A percentile compares a stretch with the other conserved stretches of the same genome.
Conservation (phyloP, 2,888 invertebrate species). For the Cordilura impudica region DNA sequence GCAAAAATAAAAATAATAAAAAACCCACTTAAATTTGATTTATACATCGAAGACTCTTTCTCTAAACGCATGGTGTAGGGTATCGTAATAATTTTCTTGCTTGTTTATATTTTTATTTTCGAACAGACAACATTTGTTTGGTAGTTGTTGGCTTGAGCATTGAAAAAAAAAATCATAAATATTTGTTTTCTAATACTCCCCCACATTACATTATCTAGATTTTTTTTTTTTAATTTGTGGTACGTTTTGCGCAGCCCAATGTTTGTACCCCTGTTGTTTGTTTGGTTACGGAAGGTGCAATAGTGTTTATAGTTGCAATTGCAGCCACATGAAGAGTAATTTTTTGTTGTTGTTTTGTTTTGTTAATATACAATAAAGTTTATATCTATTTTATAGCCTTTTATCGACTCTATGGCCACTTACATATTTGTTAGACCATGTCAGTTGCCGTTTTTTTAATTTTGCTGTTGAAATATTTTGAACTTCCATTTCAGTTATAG, state of each 20-base stretch:
- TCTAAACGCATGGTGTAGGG: no score
- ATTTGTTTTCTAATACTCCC: slow-evolving; percentile 13
- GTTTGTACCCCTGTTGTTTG: not conserved
- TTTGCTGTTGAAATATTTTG: slow-evolving; percentile 15
- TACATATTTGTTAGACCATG: slow-evolving; percentile 28
- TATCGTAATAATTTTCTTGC: not conserved
- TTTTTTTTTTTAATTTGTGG: not conserved
- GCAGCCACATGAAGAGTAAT: not conserved
- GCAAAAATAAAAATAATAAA: no score
- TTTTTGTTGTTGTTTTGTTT: not conserved
- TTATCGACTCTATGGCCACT: slow-evolving; percentile 6
- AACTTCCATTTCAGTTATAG: slow-evolving; percentile 13
- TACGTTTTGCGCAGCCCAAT: not conserved
- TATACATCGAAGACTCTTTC: no score
- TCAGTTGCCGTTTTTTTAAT: slow-evolving; percentile 16
- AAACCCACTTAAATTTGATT: no score
- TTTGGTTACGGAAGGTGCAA: slow-evolving; percentile 3
- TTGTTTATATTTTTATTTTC: not conserved
- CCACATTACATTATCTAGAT: not conserved
- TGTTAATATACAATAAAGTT: not conserved
- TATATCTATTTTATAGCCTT: slow-evolving; percentile 26
- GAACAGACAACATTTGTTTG: slow-evolving; percentile 9
- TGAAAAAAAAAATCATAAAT: not conserved
- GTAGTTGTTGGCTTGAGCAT: not conserved
- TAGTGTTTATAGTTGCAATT: not conserved